Evolutionary conservation across 1,140 invertebrate species (phyloP), one percentile per base, ranked within the genome.

Genomic region (Drosophila micromelanica): DNA sequence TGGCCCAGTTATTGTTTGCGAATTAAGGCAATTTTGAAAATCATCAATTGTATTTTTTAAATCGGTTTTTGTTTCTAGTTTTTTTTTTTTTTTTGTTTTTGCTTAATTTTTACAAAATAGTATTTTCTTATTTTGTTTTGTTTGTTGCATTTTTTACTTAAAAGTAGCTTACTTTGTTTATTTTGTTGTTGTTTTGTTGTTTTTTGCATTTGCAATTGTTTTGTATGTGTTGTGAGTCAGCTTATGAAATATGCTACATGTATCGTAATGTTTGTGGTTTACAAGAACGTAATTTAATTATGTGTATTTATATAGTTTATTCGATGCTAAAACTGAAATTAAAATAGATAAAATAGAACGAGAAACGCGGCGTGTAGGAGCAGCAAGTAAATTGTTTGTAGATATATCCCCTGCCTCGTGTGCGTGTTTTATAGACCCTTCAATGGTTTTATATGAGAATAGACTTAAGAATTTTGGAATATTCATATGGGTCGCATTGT

Each of bases 301-400:
- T 65, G 76, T 78, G 64, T 81, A 87, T 70, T 75, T 78, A 74
- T 82, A 82, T 74, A 80, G 60, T 86, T 86, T 86, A 86, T 86
- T 86, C 76, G 84, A 87, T 86, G 78, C 67, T 77, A 78, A 76
- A 74, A 78, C 46, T 73, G 63, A 77, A 77, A 75, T 74, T 80
- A 68, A 80, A 86, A 73, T 57, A 62, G 63, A 79, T 85, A 84
- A 85, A 84, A 78, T 78, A 76, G 75, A 87, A 82, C 60, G 82
- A 76, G 55, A 78, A 81, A 80, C 67, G 75, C 74, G 75, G 63
- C 73, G 73, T 70, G 73, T 40, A 63, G 67, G 75, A 76, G 62
- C 82, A 78, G 82, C 82, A 86, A 76, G 57, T 78, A 38, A 72
- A 68, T 74, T 69, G 51, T 56, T 5, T 54, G 6, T n/a, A 55